phyloP scores from a whole-genome alignment of 2,797 vertebrate species.

The Oreochromis grahami region DNA sequence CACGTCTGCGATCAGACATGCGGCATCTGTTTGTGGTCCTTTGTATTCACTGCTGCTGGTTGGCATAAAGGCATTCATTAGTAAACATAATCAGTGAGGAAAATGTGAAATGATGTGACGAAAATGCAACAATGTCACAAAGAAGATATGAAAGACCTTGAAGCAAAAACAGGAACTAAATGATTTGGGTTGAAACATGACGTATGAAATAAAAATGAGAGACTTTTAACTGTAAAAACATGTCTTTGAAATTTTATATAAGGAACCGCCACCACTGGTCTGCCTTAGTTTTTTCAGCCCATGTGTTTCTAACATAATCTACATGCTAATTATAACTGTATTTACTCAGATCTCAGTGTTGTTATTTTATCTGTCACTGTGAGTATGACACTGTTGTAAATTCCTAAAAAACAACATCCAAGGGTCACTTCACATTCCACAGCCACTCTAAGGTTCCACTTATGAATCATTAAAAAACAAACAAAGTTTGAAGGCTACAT shows the following conservation, averaged over 20 bases:
- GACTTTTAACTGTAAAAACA: no score
- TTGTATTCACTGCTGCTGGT: neutral
- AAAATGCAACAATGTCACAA: neutral
- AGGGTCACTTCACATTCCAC: constrained; percentile 33
- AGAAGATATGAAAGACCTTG: neutral
- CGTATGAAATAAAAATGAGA: no score
- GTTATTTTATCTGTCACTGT: neutral
- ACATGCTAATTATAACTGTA: neutral
- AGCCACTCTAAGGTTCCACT: neutral
- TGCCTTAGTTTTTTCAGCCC: neutral
- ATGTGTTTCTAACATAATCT: neutral
- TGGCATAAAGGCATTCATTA: neutral
- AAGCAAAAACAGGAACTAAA: neutral
- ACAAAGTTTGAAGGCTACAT: neutral
- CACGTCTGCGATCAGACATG: neutral
- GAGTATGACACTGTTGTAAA: constrained; percentile 15
- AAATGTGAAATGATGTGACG: neutral
- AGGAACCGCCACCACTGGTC: neutral
- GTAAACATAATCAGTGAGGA: neutral
- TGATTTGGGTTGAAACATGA: neutral
- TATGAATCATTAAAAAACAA: constrained; percentile 32
- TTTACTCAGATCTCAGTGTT: neutral
- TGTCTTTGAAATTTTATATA: neutral
- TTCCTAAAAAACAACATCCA: constrained; percentile 9
- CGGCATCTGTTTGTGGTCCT: neutral